Evolutionary conservation across 2,888 invertebrate genomes (phyloP).

Genomic region (Hyposoter didymator): DNA sequence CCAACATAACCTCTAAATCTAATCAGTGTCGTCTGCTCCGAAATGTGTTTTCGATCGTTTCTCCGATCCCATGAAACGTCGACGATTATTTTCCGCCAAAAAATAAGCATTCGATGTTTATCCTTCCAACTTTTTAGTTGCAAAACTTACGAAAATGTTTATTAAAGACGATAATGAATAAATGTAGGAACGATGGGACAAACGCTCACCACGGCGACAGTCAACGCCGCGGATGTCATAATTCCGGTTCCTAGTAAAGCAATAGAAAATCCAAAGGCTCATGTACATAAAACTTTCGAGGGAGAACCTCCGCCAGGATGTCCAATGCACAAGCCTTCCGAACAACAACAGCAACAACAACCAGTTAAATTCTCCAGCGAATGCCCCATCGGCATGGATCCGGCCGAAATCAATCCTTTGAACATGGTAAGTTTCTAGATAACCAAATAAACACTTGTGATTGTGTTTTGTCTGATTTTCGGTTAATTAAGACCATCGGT

Average conservation of each 20-base stretch:
- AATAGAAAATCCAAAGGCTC: constrained; percentile 59
- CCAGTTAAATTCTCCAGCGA: constrained; percentile 83
- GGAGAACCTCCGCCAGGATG: constrained; percentile 91
- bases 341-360: constrained; percentile 68
- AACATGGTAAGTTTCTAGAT: constrained; percentile 88
- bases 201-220: constrained; percentile 86
- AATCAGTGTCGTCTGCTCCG: constrained; percentile 54
- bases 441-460: too few relatives aligned
- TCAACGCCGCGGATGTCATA: constrained; percentile 85
- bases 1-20: constrained; percentile 57
- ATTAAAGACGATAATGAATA: neutral
- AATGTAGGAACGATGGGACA: constrained; percentile 86
- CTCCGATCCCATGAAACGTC: neutral
- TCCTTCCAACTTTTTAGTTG: neutral
- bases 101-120: neutral
- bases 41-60: neutral
- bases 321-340: constrained; percentile 90
- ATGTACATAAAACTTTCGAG: constrained; percentile 71
- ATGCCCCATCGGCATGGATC: constrained; percentile 89
- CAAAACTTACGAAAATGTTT: neutral
- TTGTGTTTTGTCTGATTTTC: too few relatives aligned
- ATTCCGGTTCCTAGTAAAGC: constrained; percentile 77
- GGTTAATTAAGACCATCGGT: too few relatives aligned
- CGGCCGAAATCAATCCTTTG: constrained; percentile 90
- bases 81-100: neutral